Evolutionary conservation across 2,113 vertebrate genomes (phyloP), one percentile per base, ranked within the genome.

Genomic region (Egretta garzetta): DNA sequence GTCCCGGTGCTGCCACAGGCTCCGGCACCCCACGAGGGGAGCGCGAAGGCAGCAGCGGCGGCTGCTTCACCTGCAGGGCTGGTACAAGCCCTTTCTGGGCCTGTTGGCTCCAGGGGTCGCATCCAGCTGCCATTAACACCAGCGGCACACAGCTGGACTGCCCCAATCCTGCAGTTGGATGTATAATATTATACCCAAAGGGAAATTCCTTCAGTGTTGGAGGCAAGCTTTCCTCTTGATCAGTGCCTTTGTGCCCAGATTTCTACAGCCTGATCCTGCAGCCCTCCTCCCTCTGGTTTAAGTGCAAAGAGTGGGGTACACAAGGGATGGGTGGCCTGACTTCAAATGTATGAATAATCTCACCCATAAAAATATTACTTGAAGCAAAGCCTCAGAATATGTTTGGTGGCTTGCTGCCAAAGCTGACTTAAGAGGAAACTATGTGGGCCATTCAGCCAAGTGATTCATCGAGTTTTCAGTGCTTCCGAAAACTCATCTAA

Each of bases 341-440:
- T 86, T 79, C 41, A 67, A 37, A 55, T 62, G 26, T 67, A 85
- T 86, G 37, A 90, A 47, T 96, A 90, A 96, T 91, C 55, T 88
- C 74, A 90, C 62, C 89, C 85, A 33, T 45, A 33, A 82, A 94
- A 94, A 37, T 79, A 74, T 85, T 72, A 72, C 91, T 95, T 14
- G 3, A 85, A 82, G 76, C 53, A 89, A 91, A 93, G 66, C 83
- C 73, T 89, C 73, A 75, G 88, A 76, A 81, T 66, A 52, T 64
- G 60, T 53, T 84, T 39, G 4, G 86, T 96, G 91, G 95, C 96
- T 94, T 0, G 0, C 63, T 95, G 94, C 95, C 96, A 97, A 82
- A 90, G 62, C 84, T 97, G 95, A 97, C 80, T 93, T 64, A 49
- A 87, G 81, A 94, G 91, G 87, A 96, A 97, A 95, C 91, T 94